A percentile compares a stretch with the other conserved stretches of the same genome.
These are phyloP conservation scores for Calliphora vicina DNA, from an alignment of 1,140 invertebrate genomes.

Conservation along the genomic window DNA sequence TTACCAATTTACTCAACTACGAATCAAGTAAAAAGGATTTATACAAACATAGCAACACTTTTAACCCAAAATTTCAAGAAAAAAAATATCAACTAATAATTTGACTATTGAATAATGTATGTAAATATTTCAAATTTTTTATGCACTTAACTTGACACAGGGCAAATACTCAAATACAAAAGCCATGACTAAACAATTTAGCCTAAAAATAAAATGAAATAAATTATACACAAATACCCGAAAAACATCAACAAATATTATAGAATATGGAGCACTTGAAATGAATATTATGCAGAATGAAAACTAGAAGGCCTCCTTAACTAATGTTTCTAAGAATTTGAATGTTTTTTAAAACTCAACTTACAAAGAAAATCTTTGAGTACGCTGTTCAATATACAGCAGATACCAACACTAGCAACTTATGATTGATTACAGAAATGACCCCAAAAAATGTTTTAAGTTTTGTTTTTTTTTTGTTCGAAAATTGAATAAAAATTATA, in stretches of 20 bases:
- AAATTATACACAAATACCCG: background rate
- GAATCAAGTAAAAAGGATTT: too few relatives aligned
- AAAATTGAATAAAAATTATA: slow-evolving; percentile 24
- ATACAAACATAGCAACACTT: background rate
- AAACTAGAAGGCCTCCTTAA: background rate
- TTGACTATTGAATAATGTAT: background rate
- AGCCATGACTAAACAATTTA: background rate
- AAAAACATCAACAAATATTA: background rate
- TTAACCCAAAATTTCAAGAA: background rate
- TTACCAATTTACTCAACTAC: too few relatives aligned
- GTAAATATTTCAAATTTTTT: background rate
- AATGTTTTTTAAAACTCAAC: background rate
- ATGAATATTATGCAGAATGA: background rate
- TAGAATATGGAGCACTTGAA: background rate
- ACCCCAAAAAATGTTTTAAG: background rate
- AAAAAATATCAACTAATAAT: background rate
- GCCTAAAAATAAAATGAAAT: background rate
- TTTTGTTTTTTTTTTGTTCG: slow-evolving; percentile 13
- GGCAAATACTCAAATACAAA: background rate
- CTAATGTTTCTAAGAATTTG: background rate
- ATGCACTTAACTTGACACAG: background rate
- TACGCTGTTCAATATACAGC: background rate
- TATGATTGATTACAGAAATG: slow-evolving; percentile 31
- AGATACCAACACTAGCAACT: background rate
- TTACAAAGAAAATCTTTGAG: background rate